Percentiles rank a stretch among this genome's conserved stretches.
Conservation (phyloP, 2,888 invertebrate genomes). For the Ichneumoninae sp. region DNA sequence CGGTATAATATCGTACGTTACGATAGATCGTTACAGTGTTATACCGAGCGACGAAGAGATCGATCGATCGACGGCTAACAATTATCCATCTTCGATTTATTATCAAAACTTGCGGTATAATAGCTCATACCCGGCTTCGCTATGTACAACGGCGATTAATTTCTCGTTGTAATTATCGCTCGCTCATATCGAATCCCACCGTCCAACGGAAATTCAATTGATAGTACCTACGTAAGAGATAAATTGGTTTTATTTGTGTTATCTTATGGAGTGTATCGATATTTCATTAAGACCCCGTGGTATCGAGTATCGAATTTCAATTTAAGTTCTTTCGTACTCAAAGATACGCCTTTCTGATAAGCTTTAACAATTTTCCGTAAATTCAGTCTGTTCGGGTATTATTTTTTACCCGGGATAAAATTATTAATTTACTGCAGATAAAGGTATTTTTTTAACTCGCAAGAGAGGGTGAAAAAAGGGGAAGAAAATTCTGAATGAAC, state of each 20-base stretch:
- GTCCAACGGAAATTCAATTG: slow-evolving; percentile 51
- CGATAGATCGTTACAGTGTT: slow-evolving; percentile 42
- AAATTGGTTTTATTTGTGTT: slow-evolving; percentile 59
- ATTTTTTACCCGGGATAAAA: background rate
- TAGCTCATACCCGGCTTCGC: slow-evolving; percentile 27
- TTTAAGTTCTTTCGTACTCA: slow-evolving; percentile 17
- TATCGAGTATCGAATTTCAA: slow-evolving; percentile 16
- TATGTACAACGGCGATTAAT: slow-evolving; percentile 60
- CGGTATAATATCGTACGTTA: slow-evolving; percentile 34
- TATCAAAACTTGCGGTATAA: slow-evolving; percentile 53
- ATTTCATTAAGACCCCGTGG: slow-evolving; percentile 21
- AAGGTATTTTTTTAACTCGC: background rate
- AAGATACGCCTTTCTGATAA: background rate
- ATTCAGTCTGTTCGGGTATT: background rate
- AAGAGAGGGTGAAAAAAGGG: background rate
- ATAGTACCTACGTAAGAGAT: slow-evolving; percentile 64
- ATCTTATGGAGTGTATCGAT: slow-evolving; percentile 48
- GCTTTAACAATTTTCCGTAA: background rate
- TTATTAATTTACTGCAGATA: background rate
- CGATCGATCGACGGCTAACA: slow-evolving; percentile 54
- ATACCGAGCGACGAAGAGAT: slow-evolving; percentile 44
- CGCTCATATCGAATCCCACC: slow-evolving; percentile 47
- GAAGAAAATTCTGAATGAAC: background rate
- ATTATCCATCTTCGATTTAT: slow-evolving; percentile 64
- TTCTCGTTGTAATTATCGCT: slow-evolving; percentile 63